A percentile compares a stretch with the other conserved stretches of the same genome.
phyloP scores from a whole-genome alignment of 1,140 invertebrate genomes.

The Holcopasites calliopsidis region DNA sequence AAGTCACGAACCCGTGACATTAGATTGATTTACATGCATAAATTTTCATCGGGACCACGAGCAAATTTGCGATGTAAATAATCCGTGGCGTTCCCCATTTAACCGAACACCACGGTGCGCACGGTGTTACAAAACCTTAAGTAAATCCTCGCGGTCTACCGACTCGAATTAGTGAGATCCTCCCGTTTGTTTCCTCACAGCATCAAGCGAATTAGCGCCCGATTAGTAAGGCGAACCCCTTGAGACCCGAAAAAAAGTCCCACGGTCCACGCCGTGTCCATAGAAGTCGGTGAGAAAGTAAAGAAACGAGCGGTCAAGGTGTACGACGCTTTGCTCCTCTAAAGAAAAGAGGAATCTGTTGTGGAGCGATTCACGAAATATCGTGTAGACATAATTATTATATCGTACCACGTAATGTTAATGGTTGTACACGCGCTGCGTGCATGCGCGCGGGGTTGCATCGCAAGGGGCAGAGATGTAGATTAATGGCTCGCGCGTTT shows the following conservation, averaged over 20 bases:
- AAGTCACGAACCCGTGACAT: conserved; percentile 6
- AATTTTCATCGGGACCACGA: conserved; percentile 21
- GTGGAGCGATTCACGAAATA: background rate
- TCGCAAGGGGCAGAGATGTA: no score
- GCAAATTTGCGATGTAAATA: conserved; percentile 17
- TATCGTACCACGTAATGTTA: no score
- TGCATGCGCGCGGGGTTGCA: background rate
- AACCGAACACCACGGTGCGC: conserved; percentile 1
- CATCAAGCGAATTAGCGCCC: conserved; percentile 40
- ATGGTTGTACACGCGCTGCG: background rate
- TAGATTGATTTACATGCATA: conserved; percentile 28
- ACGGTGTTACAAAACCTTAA: background rate
- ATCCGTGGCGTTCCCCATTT: background rate
- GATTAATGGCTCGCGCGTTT: background rate
- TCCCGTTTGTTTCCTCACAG: conserved; percentile 32
- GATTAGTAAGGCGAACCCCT: conserved; percentile 33
- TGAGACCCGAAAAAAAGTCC: conserved; percentile 27
- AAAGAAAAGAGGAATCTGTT: background rate
- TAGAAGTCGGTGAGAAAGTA: conserved; percentile 36
- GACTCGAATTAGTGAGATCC: conserved; percentile 16
- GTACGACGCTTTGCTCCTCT: background rate
- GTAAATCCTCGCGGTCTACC: conserved; percentile 1
- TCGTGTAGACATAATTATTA: no score
- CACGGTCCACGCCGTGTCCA: conserved; percentile 13
- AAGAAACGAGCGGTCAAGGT: conserved; percentile 24